Percentiles rank a stretch among this genome's conserved stretches.
Conservation (phyloP, 2,113 vertebrate species). For the Neotoma lepida region DNA sequence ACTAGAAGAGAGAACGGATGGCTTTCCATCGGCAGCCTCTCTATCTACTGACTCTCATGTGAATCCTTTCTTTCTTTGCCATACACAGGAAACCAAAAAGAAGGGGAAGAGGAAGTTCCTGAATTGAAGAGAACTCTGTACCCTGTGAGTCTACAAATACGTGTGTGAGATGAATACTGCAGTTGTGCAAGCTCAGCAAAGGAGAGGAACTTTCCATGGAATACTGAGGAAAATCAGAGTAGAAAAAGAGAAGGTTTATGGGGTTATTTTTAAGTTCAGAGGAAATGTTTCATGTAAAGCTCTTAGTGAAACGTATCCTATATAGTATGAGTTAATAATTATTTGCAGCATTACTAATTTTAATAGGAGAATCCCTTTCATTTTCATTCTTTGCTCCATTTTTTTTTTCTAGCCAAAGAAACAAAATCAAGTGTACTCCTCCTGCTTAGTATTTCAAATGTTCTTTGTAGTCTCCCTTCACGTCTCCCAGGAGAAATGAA, state of each 20-base stretch:
- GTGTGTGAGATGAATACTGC: background rate
- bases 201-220: background rate
- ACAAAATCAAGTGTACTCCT: background rate
- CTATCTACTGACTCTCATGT: background rate
- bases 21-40: background rate
- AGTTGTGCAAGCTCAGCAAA: background rate
- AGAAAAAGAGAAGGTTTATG: background rate
- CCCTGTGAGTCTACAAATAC: background rate
- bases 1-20: background rate
- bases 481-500: background rate
- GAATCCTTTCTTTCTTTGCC: background rate
- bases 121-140: background rate
- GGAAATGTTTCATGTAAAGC: background rate
- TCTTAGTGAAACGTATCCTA: background rate
- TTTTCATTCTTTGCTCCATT: background rate
- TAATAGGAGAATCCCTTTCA: background rate
- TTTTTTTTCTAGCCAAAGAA: background rate
- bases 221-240: background rate
- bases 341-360: background rate
- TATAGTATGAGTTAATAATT: background rate
- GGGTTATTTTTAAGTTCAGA: background rate
- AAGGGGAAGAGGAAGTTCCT: background rate
- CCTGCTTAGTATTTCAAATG: background rate
- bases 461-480: background rate
- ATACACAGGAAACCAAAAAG: background rate